A percentile compares a stretch with the other conserved stretches of the same genome.
Conservation (phyloP, 2,797 vertebrate genomes). For the Danio jaintianensis region DNA sequence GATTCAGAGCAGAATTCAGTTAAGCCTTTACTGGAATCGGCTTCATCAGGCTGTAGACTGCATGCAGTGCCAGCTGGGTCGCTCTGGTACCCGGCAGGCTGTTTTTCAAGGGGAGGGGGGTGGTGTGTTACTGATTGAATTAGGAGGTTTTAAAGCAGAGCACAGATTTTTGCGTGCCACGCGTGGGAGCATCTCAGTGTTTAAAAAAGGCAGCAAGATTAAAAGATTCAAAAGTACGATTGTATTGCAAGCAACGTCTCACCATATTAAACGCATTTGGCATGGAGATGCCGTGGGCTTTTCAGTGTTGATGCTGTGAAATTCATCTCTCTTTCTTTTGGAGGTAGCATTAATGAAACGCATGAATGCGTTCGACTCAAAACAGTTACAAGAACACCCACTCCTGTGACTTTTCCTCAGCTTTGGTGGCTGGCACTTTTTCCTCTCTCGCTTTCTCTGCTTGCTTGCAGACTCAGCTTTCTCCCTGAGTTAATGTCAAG, state of each 20-base stretch:
- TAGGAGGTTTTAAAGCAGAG: constrained; percentile 46
- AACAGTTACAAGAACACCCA: constrained; percentile 43
- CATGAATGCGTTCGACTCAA: constrained; percentile 39
- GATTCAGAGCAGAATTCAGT: constrained; percentile 46
- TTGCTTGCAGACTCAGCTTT: constrained; percentile 59
- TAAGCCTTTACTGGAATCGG: constrained; percentile 41
- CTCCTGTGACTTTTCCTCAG: constrained; percentile 30
- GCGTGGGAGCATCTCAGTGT: constrained; percentile 43
- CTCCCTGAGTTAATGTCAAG: constrained; percentile 61
- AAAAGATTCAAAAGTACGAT: constrained; percentile 46
- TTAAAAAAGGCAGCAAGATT: constrained; percentile 43
- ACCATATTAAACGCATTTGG: constrained; percentile 28
- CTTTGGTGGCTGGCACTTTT: constrained; percentile 33
- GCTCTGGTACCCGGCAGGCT: constrained; percentile 40
- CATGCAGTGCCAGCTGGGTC: constrained; percentile 38
- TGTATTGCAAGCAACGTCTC: constrained; percentile 22
- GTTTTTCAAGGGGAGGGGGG: constrained; percentile 29
- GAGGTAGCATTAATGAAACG: constrained; percentile 26
- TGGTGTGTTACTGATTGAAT: constrained; percentile 46
- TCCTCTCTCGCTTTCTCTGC: constrained; percentile 31
- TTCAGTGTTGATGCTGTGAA: constrained; percentile 37
- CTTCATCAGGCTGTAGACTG: constrained; percentile 31
- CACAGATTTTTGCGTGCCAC: constrained; percentile 39
- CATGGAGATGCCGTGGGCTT: constrained; percentile 24
- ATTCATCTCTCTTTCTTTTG: constrained; percentile 38